These are phyloP conservation scores for Eustalomyia histrio DNA, from an alignment of 2,888 invertebrate species.

Conservation along the genomic window DNA sequence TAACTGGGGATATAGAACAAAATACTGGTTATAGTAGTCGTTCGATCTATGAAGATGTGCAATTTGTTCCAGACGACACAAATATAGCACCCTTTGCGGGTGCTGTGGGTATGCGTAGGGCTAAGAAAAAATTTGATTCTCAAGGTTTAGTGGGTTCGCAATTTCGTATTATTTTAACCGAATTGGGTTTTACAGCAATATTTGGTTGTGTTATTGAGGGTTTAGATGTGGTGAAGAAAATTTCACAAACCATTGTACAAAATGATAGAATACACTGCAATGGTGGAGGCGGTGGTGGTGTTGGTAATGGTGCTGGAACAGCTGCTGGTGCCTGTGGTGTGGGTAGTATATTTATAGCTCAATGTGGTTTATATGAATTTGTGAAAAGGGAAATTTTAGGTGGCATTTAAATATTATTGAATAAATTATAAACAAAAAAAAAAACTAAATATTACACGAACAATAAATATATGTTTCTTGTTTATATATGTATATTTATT, in stretches of 20 bases:
- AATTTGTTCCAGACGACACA: conserved; percentile 90
- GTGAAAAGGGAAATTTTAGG: conserved; percentile 56
- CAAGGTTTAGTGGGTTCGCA: conserved; percentile 91
- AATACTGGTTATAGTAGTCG: conserved; percentile 90
- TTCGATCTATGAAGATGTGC: conserved; percentile 87
- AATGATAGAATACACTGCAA: conserved; percentile 52
- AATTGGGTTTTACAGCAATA: conserved; percentile 90
- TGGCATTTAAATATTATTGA: conserved; percentile 45
- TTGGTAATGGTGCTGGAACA: neutral
- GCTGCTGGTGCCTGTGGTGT: neutral
- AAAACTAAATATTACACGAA: neutral
- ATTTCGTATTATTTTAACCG: conserved; percentile 89
- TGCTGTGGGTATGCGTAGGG: conserved; percentile 89
- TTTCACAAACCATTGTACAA: conserved; percentile 82
- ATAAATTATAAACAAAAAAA: too few species aligned
- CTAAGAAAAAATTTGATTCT: conserved; percentile 89
- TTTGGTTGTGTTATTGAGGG: conserved; percentile 91
- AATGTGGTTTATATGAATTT: conserved; percentile 76
- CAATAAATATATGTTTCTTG: neutral
- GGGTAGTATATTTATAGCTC: conserved; percentile 75
- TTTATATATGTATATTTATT: neutral
- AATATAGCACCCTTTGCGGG: conserved; percentile 87
- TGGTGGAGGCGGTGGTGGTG: conserved; percentile 83
- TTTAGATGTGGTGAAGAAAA: conserved; percentile 88
- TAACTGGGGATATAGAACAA: conserved; percentile 89